phyloP scores from a whole-genome alignment of 1,140 invertebrate species.

The Aporrectodea caliginosa region DNA sequence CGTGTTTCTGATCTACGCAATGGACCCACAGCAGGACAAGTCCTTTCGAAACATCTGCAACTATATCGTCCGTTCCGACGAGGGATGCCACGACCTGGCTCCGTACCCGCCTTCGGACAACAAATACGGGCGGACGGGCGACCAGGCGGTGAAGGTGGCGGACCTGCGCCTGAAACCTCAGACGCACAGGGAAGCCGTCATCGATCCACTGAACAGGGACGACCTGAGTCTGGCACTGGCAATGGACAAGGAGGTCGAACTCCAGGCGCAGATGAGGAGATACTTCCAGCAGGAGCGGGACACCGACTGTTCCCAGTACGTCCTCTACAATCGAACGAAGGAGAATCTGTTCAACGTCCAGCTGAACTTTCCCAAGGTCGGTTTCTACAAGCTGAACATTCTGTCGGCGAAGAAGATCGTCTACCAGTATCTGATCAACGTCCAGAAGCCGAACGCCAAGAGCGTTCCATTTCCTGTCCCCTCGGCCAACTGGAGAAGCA shows the following conservation, averaged over 20 bases:
- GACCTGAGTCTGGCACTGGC: neutral
- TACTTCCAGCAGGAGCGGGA: neutral
- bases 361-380: slow-evolving; percentile 25
- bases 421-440: slow-evolving; percentile 29
- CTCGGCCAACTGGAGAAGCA: slow-evolving; percentile 7
- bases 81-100: slow-evolving; percentile 21
- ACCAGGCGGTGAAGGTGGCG: neutral
- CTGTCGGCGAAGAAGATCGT: neutral
- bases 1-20: slow-evolving; percentile 23
- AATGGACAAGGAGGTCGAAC: neutral
- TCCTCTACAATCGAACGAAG: neutral
- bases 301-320: slow-evolving; percentile 22
- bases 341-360: slow-evolving; percentile 10
- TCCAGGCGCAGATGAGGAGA: neutral
- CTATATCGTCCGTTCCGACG: slow-evolving; percentile 22
- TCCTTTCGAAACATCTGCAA: slow-evolving; percentile 25
- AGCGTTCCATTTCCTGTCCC: slow-evolving; percentile 9
- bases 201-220: slow-evolving; percentile 4
- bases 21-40: neutral
- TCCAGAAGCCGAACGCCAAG: slow-evolving; percentile 13
- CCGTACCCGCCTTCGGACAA: slow-evolving; percentile 18
- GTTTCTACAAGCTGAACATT: slow-evolving; percentile 25
- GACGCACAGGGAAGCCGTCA: slow-evolving; percentile 11
- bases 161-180: neutral
- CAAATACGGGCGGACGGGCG: slow-evolving; percentile 9